A percentile compares a stretch with the other conserved stretches of the same genome.
Evolutionary conservation across 64 coral and sea anemone genomes (phyloP).

Genomic region (Catalaphyllia jardinei): DNA sequence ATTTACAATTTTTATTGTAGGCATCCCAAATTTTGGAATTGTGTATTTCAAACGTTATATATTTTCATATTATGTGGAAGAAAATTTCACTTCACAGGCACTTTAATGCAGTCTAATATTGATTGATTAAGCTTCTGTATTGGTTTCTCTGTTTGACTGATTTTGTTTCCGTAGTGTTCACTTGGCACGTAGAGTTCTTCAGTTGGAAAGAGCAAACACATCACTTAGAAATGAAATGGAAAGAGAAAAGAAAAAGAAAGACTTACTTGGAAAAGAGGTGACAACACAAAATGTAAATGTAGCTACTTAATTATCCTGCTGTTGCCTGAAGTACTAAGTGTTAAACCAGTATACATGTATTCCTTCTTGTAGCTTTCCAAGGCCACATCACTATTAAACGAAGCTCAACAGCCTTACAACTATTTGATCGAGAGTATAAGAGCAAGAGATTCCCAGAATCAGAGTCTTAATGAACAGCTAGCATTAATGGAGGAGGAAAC

Average conservation of each 20-base stretch:
- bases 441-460: conserved; percentile 79
- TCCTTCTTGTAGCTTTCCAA: conserved; percentile 64
- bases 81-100: too few species aligned
- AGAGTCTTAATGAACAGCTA: conserved; percentile 80
- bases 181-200: conserved; percentile 94
- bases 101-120: background rate
- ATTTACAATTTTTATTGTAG: too few species aligned
- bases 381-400: conserved; percentile 89
- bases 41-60: too few species aligned
- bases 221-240: conserved; percentile 87
- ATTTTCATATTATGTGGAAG: too few species aligned
- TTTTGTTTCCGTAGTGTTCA: conserved; percentile 66
- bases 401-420: conserved; percentile 98
- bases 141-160: background rate
- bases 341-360: background rate
- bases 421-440: conserved; percentile 97
- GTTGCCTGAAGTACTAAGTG: too few species aligned
- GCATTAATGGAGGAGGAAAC: conserved; percentile 72
- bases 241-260: conserved; percentile 77
- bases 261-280: conserved; percentile 90
- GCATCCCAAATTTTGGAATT: too few species aligned
- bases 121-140: background rate
- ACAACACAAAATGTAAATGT: background rate
- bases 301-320: background rate
- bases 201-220: conserved; percentile 90